phyloP scores from a whole-genome alignment of 2,888 invertebrate genomes.

The Lordiphosa fenestrarum region DNA sequence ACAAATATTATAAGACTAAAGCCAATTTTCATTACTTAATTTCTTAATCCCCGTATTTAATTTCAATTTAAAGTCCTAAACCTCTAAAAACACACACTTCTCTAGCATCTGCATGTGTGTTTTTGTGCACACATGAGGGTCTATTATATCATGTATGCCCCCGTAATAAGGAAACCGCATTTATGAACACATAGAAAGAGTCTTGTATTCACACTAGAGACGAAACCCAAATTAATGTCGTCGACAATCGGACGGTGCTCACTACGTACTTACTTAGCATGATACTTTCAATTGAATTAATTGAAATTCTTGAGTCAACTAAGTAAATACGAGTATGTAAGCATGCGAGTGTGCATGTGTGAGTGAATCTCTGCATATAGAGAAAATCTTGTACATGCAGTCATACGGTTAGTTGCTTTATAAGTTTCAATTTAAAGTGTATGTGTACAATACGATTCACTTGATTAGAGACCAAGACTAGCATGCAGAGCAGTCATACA shows the following conservation, averaged over 20 bases:
- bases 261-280: constrained; percentile 49
- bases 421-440: constrained; percentile 18
- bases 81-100: not conserved
- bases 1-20: no score
- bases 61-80: no score
- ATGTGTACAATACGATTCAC: constrained; percentile 9
- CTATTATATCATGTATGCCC: constrained; percentile 62
- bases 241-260: constrained; percentile 18
- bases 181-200: constrained; percentile 18
- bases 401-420: constrained; percentile 23
- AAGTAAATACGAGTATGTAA: constrained; percentile 38
- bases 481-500: not conserved
- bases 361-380: constrained; percentile 18
- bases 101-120: not conserved
- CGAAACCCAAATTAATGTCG: constrained; percentile 43
- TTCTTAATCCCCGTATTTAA: no score
- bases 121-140: constrained; percentile 10
- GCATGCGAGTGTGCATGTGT: constrained; percentile 7
- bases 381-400: constrained; percentile 22
- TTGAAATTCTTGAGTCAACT: constrained; percentile 74
- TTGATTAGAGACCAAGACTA: not conserved
- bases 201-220: constrained; percentile 49
- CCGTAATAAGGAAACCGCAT: constrained; percentile 64
- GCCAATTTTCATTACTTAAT: no score
- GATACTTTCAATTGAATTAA: constrained; percentile 78